phyloP scores from a whole-genome alignment of 2,888 invertebrate species.

The Rhaphigaster nebulosa region DNA sequence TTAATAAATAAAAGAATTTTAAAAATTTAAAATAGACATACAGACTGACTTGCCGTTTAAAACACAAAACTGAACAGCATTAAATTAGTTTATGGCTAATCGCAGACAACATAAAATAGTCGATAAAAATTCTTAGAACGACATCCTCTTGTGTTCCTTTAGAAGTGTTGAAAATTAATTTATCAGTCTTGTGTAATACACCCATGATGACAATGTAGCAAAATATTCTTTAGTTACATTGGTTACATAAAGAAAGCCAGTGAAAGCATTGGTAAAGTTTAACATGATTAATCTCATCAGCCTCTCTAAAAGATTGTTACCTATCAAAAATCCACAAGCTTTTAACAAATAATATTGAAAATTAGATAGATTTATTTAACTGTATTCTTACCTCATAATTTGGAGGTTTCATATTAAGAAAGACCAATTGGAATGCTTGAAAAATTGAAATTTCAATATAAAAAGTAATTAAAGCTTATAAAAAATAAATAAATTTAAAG shows the following conservation, averaged over 20 bases:
- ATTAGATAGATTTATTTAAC: not conserved
- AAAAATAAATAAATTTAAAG: not conserved
- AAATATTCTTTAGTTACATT: not conserved
- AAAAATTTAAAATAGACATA: not conserved
- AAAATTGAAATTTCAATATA: conserved; percentile 59
- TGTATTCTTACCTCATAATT: conserved; percentile 65
- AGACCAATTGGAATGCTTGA: conserved; percentile 66
- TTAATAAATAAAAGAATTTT: not conserved
- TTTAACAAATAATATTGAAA: not conserved
- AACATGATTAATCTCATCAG: not conserved
- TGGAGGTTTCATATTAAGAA: conserved; percentile 68
- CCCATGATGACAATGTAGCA: no score
- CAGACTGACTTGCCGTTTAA: not conserved
- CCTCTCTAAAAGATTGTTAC: no score
- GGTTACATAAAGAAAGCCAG: not conserved
- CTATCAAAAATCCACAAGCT: not conserved
- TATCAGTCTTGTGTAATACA: no score
- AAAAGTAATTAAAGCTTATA: not conserved
- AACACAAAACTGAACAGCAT: not conserved
- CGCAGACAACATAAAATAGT: not conserved
- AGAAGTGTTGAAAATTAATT: no score
- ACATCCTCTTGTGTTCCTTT: no score
- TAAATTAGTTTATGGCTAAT: not conserved
- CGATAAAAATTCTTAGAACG: no score
- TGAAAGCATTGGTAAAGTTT: not conserved